phyloP scores from a whole-genome alignment of 37 sponge, comb jelly and placozoan species.

The Hexactinellida sp. region DNA sequence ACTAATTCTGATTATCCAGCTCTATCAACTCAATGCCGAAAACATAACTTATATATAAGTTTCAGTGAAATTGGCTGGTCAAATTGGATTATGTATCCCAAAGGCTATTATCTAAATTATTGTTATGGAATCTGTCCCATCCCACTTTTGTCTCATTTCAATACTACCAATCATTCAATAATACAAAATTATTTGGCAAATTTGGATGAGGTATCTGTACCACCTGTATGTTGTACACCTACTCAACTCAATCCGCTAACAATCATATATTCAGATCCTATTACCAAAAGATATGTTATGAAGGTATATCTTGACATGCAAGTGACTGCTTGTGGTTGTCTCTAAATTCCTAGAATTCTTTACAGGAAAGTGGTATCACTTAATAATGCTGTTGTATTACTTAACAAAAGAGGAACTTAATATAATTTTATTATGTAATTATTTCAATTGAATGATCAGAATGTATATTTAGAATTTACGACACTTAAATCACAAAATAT shows the following conservation, averaged over 20 bases:
- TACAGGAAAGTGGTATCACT: too few relatives aligned
- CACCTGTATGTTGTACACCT: neutral
- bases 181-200: neutral
- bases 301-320: neutral
- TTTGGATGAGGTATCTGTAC: neutral
- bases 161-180: constrained; percentile 1
- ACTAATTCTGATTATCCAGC: neutral
- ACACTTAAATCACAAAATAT: too few relatives aligned
- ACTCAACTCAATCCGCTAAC: neutral
- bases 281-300: neutral
- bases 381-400: neutral
- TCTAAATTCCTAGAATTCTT: neutral
- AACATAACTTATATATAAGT: neutral
- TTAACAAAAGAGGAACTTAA: neutral
- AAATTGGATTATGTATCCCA: neutral
- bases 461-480: too few relatives aligned
- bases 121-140: constrained; percentile 8
- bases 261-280: neutral
- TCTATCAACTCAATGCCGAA: neutral
- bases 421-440: too few relatives aligned
- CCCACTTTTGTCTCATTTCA: neutral
- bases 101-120: neutral
- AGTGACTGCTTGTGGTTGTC: constrained; percentile 8
- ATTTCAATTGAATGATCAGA: too few relatives aligned
- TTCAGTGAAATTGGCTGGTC: constrained; percentile 1